Conservation (phyloP, 1,140 invertebrate species). For the Eueides isabella region DNA sequence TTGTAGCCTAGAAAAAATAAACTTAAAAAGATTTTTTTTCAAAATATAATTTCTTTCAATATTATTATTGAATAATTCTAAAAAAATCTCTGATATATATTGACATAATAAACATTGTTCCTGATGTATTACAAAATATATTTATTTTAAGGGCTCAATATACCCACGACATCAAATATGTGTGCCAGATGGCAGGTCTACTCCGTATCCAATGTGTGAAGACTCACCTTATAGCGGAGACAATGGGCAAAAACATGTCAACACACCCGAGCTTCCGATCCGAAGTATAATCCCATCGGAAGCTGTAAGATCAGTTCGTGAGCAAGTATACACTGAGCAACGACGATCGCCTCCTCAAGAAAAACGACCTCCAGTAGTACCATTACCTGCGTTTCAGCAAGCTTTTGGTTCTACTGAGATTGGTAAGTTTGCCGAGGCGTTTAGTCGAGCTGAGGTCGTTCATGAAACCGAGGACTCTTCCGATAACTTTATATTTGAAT, state of each 20-base stretch:
- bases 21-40: too few relatives aligned
- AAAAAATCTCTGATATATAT: too few relatives aligned
- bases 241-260: conserved; percentile 44
- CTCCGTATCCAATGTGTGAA: conserved; percentile 63
- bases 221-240: conserved; percentile 56
- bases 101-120: not conserved
- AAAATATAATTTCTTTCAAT: too few relatives aligned
- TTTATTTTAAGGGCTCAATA: conserved; percentile 49
- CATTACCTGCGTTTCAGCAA: conserved; percentile 89
- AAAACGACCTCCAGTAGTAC: conserved; percentile 71
- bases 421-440: conserved; percentile 86
- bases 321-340: conserved; percentile 47
- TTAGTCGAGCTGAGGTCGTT: conserved; percentile 72
- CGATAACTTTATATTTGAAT: conserved; percentile 66
- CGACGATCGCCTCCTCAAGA: conserved; percentile 58
- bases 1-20: too few relatives aligned
- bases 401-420: conserved; percentile 91
- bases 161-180: conserved; percentile 57
- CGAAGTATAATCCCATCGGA: conserved; percentile 42
- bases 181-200: conserved; percentile 61
- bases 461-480: conserved; percentile 63
- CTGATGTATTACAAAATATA: not conserved
- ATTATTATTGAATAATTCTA: too few relatives aligned
- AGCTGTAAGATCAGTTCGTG: conserved; percentile 42
- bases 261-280: conserved; percentile 43